These are phyloP conservation scores for Falco punctatus DNA, from an alignment of 2,113 vertebrate genomes.

Conservation along the genomic window DNA sequence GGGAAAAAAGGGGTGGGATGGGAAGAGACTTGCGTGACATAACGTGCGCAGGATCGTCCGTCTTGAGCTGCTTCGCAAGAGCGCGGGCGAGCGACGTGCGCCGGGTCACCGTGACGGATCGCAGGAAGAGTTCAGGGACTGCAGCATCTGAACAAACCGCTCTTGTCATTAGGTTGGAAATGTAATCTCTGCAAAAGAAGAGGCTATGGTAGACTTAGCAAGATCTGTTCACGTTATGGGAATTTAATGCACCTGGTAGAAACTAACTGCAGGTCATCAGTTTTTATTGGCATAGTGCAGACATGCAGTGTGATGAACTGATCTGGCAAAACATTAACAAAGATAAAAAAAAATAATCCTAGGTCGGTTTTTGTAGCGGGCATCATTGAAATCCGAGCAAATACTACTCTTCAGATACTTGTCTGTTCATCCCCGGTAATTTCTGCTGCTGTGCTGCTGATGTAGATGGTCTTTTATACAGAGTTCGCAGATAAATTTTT, in stretches of 20 bases:
- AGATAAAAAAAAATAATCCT: not conserved
- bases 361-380: not conserved
- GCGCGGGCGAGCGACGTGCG: not conserved
- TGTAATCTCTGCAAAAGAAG: conserved; percentile 46
- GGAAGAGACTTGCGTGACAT: fast-evolving
- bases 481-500: conserved; percentile 18
- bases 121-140: not conserved
- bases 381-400: not conserved
- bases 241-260: conserved; percentile 70
- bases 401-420: not conserved
- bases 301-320: conserved; percentile 51
- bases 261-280: conserved; percentile 68
- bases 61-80: not conserved
- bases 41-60: fast-evolving
- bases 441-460: not conserved
- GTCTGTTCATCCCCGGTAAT: not conserved
- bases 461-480: not conserved
- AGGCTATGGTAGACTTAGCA: conserved; percentile 54
- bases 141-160: not conserved
- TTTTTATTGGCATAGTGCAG: conserved; percentile 60
- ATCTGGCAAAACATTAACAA: conserved; percentile 59
- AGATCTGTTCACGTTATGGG: conserved; percentile 55
- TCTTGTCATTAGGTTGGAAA: conserved; percentile 54
- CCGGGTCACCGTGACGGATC: not conserved
- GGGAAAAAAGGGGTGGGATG: not conserved